Evolutionary conservation across 2,113 vertebrate species (phyloP).

Genomic region (Raja brachyura): DNA sequence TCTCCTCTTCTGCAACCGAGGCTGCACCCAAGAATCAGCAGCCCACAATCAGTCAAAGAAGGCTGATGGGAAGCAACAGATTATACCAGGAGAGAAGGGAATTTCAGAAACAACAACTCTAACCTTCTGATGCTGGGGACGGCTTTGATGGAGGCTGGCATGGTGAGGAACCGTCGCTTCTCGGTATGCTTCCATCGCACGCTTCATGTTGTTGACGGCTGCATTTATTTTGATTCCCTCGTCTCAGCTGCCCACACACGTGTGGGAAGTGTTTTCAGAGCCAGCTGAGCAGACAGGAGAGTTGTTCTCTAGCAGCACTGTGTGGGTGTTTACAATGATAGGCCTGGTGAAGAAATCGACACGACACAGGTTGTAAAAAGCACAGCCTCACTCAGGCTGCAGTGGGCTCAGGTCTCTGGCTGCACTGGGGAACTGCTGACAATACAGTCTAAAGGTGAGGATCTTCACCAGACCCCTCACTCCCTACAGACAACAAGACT

Average conservation of each 20-base stretch:
- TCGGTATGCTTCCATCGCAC: not conserved
- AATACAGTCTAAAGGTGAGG: not conserved
- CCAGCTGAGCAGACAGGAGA: conserved; percentile 55
- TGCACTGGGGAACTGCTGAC: not conserved
- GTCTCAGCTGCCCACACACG: conserved; percentile 41
- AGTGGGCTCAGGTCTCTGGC: not conserved
- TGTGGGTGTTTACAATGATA: conserved; percentile 69
- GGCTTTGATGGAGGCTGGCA: not conserved
- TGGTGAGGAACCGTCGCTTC: not conserved
- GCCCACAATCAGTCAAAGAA: not conserved
- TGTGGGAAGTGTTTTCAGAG: conserved; percentile 62
- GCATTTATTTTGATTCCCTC: not conserved
- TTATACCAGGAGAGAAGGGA: too few species aligned
- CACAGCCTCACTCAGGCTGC: not conserved
- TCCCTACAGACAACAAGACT: too few species aligned
- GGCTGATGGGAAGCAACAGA: not conserved
- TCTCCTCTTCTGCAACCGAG: not conserved
- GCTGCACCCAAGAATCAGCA: not conserved
- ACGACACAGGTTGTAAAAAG: not conserved
- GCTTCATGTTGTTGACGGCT: not conserved
- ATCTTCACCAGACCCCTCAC: too few species aligned
- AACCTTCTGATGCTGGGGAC: not conserved
- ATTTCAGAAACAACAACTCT: not conserved
- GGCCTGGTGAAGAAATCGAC: conserved; percentile 48
- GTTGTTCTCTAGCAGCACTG: conserved; percentile 61